A percentile compares a stretch with the other conserved stretches of the same genome.
Evolutionary conservation across 2,797 vertebrate species (phyloP).

Genomic region (Lates japonicus): DNA sequence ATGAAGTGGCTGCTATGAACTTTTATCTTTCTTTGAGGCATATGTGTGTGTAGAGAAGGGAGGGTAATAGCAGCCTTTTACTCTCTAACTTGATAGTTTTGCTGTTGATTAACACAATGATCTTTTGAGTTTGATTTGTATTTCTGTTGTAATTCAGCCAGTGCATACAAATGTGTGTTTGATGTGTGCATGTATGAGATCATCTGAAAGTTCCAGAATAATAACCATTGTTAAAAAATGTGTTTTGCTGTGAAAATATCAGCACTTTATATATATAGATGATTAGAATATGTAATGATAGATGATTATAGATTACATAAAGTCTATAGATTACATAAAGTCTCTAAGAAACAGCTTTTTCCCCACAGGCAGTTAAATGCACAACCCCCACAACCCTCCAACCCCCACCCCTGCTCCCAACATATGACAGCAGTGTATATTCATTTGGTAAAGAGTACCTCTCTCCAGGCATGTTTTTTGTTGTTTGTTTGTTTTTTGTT

Average conservation of each 20-base stretch:
- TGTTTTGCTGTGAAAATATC: not conserved
- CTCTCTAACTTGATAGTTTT: not conserved
- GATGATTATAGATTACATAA: not conserved
- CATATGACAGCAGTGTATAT: not conserved
- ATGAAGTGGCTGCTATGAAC: constrained; percentile 13
- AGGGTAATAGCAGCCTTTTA: not conserved
- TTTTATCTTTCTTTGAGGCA: not conserved
- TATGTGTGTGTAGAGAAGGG: not conserved
- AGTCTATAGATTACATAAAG: too few species aligned
- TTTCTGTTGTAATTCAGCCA: not conserved
- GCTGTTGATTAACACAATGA: constrained; percentile 16
- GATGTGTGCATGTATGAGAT: not conserved
- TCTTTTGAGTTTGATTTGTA: not conserved
- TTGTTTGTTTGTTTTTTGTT: too few species aligned
- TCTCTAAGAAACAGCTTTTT: too few species aligned
- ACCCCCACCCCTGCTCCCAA: too few species aligned
- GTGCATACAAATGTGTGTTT: not conserved
- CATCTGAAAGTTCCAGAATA: not conserved
- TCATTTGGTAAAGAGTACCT: not conserved
- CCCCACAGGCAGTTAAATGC: too few species aligned
- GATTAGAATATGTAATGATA: not conserved
- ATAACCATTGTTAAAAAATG: not conserved
- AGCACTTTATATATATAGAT: not conserved
- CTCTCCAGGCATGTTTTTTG: not conserved
- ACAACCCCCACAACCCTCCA: too few species aligned